Base-by-base conservation (phyloP, 2,797 vertebrate species). In the Falco novaeseelandiae region DNA sequence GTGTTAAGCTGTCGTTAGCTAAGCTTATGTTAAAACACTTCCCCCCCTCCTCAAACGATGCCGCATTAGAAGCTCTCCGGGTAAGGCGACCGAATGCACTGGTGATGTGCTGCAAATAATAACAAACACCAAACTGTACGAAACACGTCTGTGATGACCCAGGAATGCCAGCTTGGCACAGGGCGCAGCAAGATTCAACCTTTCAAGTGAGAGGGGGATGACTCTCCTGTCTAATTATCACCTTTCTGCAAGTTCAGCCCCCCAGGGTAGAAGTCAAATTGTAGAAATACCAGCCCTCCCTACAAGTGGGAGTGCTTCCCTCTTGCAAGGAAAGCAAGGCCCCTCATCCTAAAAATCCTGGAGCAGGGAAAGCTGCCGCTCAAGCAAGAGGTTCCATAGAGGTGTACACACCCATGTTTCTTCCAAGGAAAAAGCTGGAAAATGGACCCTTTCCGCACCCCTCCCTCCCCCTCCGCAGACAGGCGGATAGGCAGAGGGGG, bases 1-100 rank as follows among this genome's bases (percentile, higher is more conserved):
- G 82, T 34, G 83, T 38, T 81, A 90, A 92, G 69, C 79, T 58
- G 66, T 14, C 32, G 63, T 57, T 85, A 92, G 66, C 63, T 58
- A 44, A 90, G 70, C 51, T 70, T 23, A 15, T 20, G 51, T 71
- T 84, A 82, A 92, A 95, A 82, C 26, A 16, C 62, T 48, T 38
- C 32, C 26, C 42, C 26, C 42, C 57, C 14, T 32, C 62, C 70
- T 42, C 77, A 27, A 58, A 69, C 0, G 4, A 36, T 13, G 61
- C 73, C 4, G 14, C 83, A 70, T 89, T 52, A 82, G 73, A 40
- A 92, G 79, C 42, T 55, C 23, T 51, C 72, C 13, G 63, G 71
- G 67, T 72, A 42, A 72, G 73, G 40, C 1, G 4, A 38, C 48
- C 4, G 55, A 78, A 89, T 1, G n/a, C 2, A 2, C 44, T 29